phyloP scores from a whole-genome alignment of 2,888 invertebrate species.

The Sympetrum striolatum region DNA sequence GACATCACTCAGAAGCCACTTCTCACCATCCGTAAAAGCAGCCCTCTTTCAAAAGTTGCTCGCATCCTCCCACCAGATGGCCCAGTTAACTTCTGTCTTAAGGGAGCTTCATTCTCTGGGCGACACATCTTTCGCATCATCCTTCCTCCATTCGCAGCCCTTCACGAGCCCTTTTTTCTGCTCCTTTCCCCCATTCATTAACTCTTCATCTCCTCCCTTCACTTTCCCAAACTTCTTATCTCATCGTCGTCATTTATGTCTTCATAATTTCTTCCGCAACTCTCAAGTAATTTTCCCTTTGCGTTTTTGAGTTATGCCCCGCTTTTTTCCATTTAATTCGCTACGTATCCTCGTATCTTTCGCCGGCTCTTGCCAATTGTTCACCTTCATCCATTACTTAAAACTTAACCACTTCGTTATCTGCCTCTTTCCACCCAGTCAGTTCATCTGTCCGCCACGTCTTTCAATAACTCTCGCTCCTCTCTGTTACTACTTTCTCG shows the following conservation, averaged over 20 bases:
- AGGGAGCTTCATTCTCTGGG: background rate
- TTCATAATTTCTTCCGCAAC: too few relatives aligned
- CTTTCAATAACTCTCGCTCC: background rate
- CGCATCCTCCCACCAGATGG: background rate
- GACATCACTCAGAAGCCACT: background rate
- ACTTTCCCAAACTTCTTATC: background rate
- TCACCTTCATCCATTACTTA: background rate
- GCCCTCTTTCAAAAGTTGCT: background rate
- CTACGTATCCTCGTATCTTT: too few relatives aligned
- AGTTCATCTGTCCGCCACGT: too few relatives aligned
- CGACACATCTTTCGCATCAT: conserved; percentile 18
- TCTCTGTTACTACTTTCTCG: background rate
- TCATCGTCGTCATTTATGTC: background rate
- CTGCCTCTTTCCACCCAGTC: too few relatives aligned
- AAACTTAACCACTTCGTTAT: too few relatives aligned
- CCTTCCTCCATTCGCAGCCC: background rate
- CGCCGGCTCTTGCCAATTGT: background rate
- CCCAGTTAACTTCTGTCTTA: conserved; percentile 5
- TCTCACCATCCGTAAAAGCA: too few relatives aligned
- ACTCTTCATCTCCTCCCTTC: background rate
- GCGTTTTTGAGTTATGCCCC: background rate
- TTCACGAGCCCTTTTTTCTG: background rate
- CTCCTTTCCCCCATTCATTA: too few relatives aligned
- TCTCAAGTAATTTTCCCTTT: background rate
- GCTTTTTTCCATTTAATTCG: background rate